Percentiles rank a stretch among this genome's conserved stretches.
Conservation (phyloP, 2,797 vertebrate genomes). For the Morus bassanus region DNA sequence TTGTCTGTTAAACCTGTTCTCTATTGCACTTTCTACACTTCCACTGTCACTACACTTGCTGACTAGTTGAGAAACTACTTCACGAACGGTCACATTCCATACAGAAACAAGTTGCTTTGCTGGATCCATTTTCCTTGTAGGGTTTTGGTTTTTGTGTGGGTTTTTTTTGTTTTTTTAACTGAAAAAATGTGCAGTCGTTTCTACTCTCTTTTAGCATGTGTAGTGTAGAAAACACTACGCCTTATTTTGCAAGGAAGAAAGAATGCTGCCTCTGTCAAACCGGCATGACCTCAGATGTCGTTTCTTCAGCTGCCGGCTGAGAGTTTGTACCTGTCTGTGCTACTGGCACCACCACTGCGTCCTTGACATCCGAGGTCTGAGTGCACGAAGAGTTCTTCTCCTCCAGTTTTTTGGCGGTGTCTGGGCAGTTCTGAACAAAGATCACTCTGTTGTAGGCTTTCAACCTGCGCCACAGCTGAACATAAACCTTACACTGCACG, state of each 20-base stretch:
- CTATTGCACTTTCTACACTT: conserved; percentile 43
- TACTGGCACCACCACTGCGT: conserved; percentile 76
- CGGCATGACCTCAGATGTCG: conserved; percentile 75
- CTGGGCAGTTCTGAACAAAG: conserved; percentile 97
- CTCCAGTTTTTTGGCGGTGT: conserved; percentile 79
- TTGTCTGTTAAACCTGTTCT: conserved; percentile 51
- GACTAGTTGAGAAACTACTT: conserved; percentile 49
- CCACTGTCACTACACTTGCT: conserved; percentile 57
- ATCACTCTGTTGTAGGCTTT: conserved; percentile 98
- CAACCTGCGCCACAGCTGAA: conserved; percentile 94
- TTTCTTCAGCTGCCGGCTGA: conserved; percentile 48
- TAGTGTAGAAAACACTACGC: not conserved
- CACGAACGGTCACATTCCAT: conserved; percentile 16
- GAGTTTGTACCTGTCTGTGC: conserved; percentile 73
- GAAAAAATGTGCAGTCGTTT: conserved; percentile 39
- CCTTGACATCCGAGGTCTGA: conserved; percentile 75
- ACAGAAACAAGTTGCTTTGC: conserved; percentile 36
- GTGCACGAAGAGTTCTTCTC: conserved; percentile 75
- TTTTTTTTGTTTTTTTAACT: not conserved
- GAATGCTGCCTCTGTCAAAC: conserved; percentile 69
- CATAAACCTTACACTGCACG: conserved; percentile 94
- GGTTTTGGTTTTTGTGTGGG: not conserved
- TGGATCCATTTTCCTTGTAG: conserved; percentile 13
- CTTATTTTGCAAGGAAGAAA: not conserved
- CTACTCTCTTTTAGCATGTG: conserved; percentile 45